Conservation (phyloP, 2,888 invertebrate species). For the Chrysomela aeneicollis region DNA sequence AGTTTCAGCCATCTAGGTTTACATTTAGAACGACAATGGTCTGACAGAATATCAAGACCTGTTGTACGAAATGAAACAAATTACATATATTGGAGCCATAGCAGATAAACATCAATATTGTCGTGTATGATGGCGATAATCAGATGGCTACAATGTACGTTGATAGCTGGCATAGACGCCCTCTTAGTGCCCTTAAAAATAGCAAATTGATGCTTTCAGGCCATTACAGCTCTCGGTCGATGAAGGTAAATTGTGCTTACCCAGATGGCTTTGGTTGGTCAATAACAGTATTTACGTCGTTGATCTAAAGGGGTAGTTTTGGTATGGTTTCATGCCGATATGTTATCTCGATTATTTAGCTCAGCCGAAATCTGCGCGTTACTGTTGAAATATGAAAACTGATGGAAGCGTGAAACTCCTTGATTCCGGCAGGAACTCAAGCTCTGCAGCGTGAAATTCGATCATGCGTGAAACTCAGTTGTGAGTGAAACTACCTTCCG, state of each 20-base stretch:
- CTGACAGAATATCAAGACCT: too few species aligned
- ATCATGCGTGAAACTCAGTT: too few species aligned
- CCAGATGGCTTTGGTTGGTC: background rate
- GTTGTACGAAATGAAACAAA: constrained; percentile 21
- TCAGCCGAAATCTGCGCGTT: too few species aligned
- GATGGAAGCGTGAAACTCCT: too few species aligned
- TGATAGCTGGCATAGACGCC: background rate
- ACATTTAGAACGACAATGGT: too few species aligned
- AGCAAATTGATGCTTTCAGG: constrained; percentile 27
- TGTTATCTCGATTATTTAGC: too few species aligned
- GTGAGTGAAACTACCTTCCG: too few species aligned
- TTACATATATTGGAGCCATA: constrained; percentile 40
- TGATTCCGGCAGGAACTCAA: too few species aligned
- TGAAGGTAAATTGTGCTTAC: background rate
- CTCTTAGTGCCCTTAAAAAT: constrained; percentile 12
- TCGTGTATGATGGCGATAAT: constrained; percentile 30
- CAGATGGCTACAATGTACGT: constrained; percentile 11
- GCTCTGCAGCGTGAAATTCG: too few species aligned
- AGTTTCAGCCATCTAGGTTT: too few species aligned
- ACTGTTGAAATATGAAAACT: too few species aligned
- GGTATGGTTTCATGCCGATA: too few species aligned
- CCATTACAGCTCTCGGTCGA: constrained; percentile 15
- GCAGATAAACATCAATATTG: constrained; percentile 36
- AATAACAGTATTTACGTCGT: background rate
- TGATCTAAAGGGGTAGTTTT: background rate